Evolutionary conservation across 2,888 invertebrate genomes (phyloP), one percentile per base, ranked within the genome.

Genomic region (Schrankia costaestrigalis): DNA sequence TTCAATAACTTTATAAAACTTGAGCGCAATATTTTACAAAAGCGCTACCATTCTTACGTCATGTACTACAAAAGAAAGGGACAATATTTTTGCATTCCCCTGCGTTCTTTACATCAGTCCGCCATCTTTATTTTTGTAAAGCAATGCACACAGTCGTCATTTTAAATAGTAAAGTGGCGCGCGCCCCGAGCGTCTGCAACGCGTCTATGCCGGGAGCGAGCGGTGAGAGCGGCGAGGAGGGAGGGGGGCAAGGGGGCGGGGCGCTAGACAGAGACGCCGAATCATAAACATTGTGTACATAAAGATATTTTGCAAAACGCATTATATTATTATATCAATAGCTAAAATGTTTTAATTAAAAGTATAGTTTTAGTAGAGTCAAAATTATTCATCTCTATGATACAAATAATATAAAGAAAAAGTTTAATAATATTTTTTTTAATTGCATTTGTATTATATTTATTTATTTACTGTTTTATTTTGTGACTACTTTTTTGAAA

Each of bases 81-180:
- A 24, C 24, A 46, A 43, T 39, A 48, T 46, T 56, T 57, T 58
- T 47, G 57, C 51, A 56, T 47, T 26, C 43, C 37, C 26, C 36
- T 33, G 50, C 43, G 47, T 51, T 52, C 58, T 52, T 49, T 44
- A 49, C 32, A 41, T 43, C 57, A 63, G 68, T 69, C 83, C 71
- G 85, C 85, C 85, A 85, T 85, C 81, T 84, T 85, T 83, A 82
- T 78, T 82, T 82, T 77, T 70, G 71, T 77, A 71, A 75, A 76
- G 77, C 78, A 71, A 63, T 75, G 79, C 78, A 76, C 66, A 66
- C 66, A 64, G 62, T 68, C 60, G 69, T 70, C 71, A 71, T 65
- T 67, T 65, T 55, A 59, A 59, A 63, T 54, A 58, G 55, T 55
- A 51, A 56, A 59, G 59, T 63, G 46, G 52, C 49, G 57, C 51